Evolutionary conservation across 2,888 invertebrate genomes (phyloP), one percentile per base, ranked within the genome.

Genomic region (Spilarctia lutea): DNA sequence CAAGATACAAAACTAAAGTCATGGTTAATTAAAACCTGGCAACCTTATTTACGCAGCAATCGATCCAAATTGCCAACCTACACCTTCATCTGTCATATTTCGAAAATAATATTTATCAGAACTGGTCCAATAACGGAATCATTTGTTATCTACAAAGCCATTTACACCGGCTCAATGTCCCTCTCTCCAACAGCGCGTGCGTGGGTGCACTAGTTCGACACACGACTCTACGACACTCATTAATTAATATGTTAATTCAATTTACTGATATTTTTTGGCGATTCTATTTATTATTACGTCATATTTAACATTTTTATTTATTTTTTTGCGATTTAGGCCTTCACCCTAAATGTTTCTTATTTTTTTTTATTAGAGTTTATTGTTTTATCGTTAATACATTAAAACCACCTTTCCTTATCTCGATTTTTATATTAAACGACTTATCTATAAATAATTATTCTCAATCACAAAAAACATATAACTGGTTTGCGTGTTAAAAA

Each of bases 211-310:
- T 73, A 68, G 76, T 81, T 69, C n/a, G 16, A 68, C 45, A 45
- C 69, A 30, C 65, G 24, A 39, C 56, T 72, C 35, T 56, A 67
- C 68, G 60, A 27, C 13, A 35, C 27, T 76, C 52, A 79, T 83
- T 79, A 83, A 79, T 83, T 79, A 83, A 81, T 78, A 81, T 80
- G 83, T 30, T 72, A 77, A 83, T 76, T 74, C 10, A 7, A 33
- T 24, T 39, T 68, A 6, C 10, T 68, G 16, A 68, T 48, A 68
- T 68, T 33, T 68, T 30, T 45, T 24, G 18, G 33, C 68, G 11
- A 48, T 48, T 68, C 20, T 30, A 13, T 30, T 68, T 48, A 33
- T 24, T 33, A 33, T 48, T 48, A 18, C 33, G 4, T 48, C 24
- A 45, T 4, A 30, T 30, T 4, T 4, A 30, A 20, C 6, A 20